Percentiles rank a stretch among this genome's conserved stretches.
These are phyloP conservation scores for Labeo catla DNA, from an alignment of 2,113 vertebrate species.

Conservation along the genomic window DNA sequence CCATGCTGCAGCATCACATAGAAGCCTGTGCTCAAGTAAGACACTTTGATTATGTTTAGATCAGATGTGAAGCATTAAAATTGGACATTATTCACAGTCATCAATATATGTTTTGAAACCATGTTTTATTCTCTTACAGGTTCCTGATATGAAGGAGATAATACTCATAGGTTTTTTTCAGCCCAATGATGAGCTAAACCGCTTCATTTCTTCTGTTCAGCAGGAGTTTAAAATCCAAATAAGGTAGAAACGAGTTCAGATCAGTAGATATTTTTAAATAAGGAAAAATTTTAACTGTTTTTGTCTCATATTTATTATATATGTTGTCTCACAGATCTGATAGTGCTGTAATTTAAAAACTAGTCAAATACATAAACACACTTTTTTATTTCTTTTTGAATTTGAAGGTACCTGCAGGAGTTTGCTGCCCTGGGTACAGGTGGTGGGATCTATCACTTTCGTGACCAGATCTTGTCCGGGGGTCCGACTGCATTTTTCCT, in stretches of 20 bases:
- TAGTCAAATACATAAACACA: background rate
- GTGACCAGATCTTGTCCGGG: conserved; percentile 96
- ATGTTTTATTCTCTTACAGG: conserved; percentile 67
- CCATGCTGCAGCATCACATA: conserved; percentile 97
- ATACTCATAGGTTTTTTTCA: conserved; percentile 97
- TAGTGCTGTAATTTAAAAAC: background rate
- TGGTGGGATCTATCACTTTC: conserved; percentile 97
- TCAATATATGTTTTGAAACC: background rate
- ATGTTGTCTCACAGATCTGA: background rate
- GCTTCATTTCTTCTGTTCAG: conserved; percentile 86
- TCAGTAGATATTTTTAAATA: background rate
- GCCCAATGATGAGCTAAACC: conserved; percentile 89
- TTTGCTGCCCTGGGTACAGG: conserved; percentile 92
- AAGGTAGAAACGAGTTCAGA: conserved; percentile 73
- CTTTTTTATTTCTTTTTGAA: background rate
- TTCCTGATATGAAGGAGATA: conserved; percentile 94
- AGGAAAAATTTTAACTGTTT: background rate
- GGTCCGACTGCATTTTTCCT: conserved; percentile 93
- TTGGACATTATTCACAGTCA: background rate
- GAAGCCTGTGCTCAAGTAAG: conserved; percentile 91
- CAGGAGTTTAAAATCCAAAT: conserved; percentile 93
- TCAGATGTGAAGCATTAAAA: background rate
- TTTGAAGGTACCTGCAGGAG: conserved; percentile 91
- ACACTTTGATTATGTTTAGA: background rate
- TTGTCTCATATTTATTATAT: background rate